Evolutionary conservation across 2,113 vertebrate species (phyloP), one percentile per base, ranked within the genome.

Genomic region (Poecilia latipinna): DNA sequence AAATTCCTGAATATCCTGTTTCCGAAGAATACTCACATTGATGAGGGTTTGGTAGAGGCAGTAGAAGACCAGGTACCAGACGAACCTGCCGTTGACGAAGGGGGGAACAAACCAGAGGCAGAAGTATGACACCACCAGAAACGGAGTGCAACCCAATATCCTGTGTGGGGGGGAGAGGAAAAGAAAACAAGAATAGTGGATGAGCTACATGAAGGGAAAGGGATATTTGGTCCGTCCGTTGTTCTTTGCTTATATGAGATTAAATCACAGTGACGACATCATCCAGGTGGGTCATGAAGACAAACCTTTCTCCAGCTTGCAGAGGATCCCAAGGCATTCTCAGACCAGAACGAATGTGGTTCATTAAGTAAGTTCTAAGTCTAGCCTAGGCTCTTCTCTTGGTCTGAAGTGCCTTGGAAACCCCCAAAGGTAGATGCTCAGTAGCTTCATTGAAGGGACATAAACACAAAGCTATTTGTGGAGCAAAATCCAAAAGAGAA

Each of bases 71-170:
- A 94, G 89, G 77, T 98, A 98, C 98, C 98, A 99, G 10, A 95
- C 70, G 85, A 96, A 95, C 70, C 93, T 95, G 74, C 94, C 94
- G 0, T 68, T 91, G 79, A 79, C 70, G 86, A 98, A 96, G 0
- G 96, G 95, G 44, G 97, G 97, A 69, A 97, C 94, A 73, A 96
- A 98, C 98, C 98, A 99, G 88, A 99, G 94, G 83, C 96, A 96
- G 94, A 98, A 96, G 91, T 99, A 99, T 75, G 96, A 95, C 42
- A 96, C 72, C 42, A 96, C 83, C 0, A 94, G 90, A 84, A 99
- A 97, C 0, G 98, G 98, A 8, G 94, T 95, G 84, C 95, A 97
- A 39, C 96, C 96, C 86, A 99, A 87, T 87, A 98, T 96, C 98
- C 98, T 99, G 74, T 1, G 82, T 29, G 29, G 3, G 77, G 70